Evolutionary conservation across 2,113 vertebrate genomes (phyloP), one percentile per base, ranked within the genome.

Genomic region (Dolichotis patagonum): DNA sequence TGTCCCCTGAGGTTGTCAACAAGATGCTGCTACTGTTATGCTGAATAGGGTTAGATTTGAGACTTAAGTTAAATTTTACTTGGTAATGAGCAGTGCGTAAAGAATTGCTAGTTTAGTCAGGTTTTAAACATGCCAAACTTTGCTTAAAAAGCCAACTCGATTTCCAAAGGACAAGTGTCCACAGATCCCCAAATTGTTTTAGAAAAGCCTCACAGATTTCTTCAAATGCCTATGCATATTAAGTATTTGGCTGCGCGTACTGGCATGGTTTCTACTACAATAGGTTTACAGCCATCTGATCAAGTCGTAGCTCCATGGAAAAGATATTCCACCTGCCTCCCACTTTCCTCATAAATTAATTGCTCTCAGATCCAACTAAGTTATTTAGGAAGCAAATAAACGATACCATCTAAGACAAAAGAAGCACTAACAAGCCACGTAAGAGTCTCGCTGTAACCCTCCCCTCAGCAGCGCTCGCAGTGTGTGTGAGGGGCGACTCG

Each of bases 61-160:
- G n/a, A 38, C 35, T 19, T 14, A 77, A 91, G 73, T 17, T 65
- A 90, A 52, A 88, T 90, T 95, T 85, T 90, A 90, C 90, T 96
- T 92, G 38, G n/a, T 46, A 30, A 46, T 82, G 38, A 65, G 77
- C 16, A 38, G 8, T 20, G 1, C 52, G 65, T 30, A 22, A 86
- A 90, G 95, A 96, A 22, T 54, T 56, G 17, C 19, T 77, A 60
- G 54, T 83, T 83, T 85, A 62, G 22, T 67, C 41, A 75, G 56
- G 43, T 92, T 89, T 94, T 92, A 90, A 85, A 91, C n/a, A 81
- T 35, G 38, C 52, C 43, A 85, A 46, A 54, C 38, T 52, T 81
- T 56, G 19, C 41, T 89, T 85, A 84, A n/a, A 95, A 96, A 97
- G 24, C n/a, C 32, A 90, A 87, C 58, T 63, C 35, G 90, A 35